A percentile compares a stretch with the other conserved stretches of the same genome.
Conservation (phyloP, 2,888 invertebrate species). For the Eupithecia exiguata region DNA sequence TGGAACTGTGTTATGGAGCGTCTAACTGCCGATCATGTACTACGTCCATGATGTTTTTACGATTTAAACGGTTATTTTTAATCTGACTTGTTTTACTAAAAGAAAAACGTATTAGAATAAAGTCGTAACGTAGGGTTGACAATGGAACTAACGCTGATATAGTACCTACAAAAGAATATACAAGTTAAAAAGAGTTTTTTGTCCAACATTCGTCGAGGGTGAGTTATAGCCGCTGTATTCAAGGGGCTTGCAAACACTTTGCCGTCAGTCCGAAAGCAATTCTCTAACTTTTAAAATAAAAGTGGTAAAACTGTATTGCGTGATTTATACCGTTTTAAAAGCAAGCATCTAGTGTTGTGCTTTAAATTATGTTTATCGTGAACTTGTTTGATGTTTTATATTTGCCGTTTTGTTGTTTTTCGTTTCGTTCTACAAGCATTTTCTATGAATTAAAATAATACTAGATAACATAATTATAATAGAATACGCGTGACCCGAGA, state of each 20-base stretch:
- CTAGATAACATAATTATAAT: no score
- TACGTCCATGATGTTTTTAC: not conserved
- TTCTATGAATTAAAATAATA: not conserved
- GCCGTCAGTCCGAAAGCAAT: constrained; percentile 32
- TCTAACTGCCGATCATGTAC: constrained; percentile 40
- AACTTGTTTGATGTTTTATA: not conserved
- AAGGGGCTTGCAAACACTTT: constrained; percentile 38
- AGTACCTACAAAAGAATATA: constrained; percentile 40
- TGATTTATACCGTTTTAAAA: constrained; percentile 34
- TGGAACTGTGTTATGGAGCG: constrained; percentile 50
- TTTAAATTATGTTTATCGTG: constrained; percentile 5
- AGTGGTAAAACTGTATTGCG: constrained; percentile 21
- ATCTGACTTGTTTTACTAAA: not conserved
- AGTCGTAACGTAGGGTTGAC: no score
- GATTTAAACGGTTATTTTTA: not conserved
- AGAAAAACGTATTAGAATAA: not conserved
- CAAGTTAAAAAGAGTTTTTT: constrained; percentile 48
- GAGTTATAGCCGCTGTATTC: constrained; percentile 47
- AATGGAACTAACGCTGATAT: constrained; percentile 44
- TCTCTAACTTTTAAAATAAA: constrained; percentile 33
- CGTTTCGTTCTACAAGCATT: not conserved
- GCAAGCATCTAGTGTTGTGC: constrained; percentile 15
- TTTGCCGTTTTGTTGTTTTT: not conserved
- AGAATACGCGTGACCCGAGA: no score
- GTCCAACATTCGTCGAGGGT: constrained; percentile 45